These are phyloP conservation scores for Lota lota DNA, from an alignment of 2,113 vertebrate species.

Conservation along the genomic window DNA sequence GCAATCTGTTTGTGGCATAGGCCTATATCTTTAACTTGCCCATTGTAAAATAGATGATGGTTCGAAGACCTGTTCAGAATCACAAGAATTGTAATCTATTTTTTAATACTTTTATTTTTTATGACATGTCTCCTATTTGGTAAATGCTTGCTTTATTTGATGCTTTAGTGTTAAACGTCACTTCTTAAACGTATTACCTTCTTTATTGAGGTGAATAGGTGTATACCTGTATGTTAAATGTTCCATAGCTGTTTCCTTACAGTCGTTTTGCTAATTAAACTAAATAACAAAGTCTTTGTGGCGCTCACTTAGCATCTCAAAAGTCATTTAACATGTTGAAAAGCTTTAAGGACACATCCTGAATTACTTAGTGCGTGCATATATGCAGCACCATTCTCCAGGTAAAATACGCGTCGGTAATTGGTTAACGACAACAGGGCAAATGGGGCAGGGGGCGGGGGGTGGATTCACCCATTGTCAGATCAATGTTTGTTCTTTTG, in stretches of 20 bases:
- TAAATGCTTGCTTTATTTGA: too few species aligned
- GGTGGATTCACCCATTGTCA: not conserved
- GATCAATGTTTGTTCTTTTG: not conserved
- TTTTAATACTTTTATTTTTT: too few species aligned
- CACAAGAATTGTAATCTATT: too few species aligned
- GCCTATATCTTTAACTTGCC: conserved; percentile 2
- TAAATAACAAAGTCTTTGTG: conserved; percentile 65
- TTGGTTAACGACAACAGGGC: conserved; percentile 42
- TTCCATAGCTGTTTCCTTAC: conserved; percentile 46
- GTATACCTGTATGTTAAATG: conserved; percentile 28
- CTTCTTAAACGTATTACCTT: conserved; percentile 1
- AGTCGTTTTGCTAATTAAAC: conserved; percentile 51
- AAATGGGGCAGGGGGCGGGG: conserved; percentile 19
- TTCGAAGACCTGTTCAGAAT: too few species aligned
- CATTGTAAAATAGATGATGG: too few species aligned
- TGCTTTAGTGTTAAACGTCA: too few species aligned
- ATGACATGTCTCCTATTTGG: too few species aligned
- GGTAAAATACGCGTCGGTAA: conserved; percentile 67
- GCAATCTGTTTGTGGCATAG: not conserved
- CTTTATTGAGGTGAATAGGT: conserved; percentile 9
- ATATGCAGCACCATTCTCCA: conserved; percentile 68
- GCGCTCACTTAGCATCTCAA: conserved; percentile 66
- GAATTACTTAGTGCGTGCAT: conserved; percentile 64
- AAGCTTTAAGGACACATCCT: conserved; percentile 51
- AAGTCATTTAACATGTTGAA: conserved; percentile 42